phyloP scores from a whole-genome alignment of 2,797 vertebrate genomes.

The Gymnoscopelus braueri region DNA sequence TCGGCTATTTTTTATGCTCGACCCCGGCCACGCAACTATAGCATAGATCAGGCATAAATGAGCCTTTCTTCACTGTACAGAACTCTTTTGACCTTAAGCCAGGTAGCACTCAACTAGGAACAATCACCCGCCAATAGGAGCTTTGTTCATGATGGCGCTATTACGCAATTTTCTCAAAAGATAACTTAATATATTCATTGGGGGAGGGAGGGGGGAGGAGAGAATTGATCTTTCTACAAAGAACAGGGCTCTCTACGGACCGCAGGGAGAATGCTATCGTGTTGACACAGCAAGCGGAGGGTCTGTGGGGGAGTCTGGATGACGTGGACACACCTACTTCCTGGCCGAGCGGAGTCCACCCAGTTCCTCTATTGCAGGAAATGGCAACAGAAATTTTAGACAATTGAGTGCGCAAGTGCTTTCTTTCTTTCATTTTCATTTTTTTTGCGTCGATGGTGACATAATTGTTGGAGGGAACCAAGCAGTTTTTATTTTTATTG shows the following conservation, averaged over 20 bases:
- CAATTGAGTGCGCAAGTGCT: conserved; percentile 64
- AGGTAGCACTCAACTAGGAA: conserved; percentile 29
- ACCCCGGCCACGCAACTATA: no score
- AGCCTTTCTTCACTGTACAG: conserved; percentile 44
- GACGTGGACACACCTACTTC: conserved; percentile 64
- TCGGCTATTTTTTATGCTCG: no score
- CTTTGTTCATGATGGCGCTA: conserved; percentile 4
- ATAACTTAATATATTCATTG: conserved; percentile 60
- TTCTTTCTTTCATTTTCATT: conserved; percentile 39
- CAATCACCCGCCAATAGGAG: conserved; percentile 28
- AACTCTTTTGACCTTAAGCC: conserved; percentile 17
- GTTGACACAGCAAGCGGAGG: conserved; percentile 72
- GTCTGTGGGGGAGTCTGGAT: conserved; percentile 43
- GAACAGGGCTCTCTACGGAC: conserved; percentile 50
- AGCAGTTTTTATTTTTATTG: not conserved
- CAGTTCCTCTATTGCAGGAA: conserved; percentile 76
- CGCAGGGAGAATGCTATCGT: conserved; percentile 70
- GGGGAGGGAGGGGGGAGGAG: conserved; percentile 51
- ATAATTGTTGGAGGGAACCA: not conserved
- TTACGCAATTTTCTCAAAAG: conserved; percentile 39
- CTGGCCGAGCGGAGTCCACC: conserved; percentile 48
- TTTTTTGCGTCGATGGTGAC: conserved; percentile 8
- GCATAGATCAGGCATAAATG: no score
- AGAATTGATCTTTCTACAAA: conserved; percentile 52
- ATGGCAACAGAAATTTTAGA: conserved; percentile 69